Base-by-base conservation (phyloP, 2,888 invertebrate genomes). In the Creontiades dilutus region DNA sequence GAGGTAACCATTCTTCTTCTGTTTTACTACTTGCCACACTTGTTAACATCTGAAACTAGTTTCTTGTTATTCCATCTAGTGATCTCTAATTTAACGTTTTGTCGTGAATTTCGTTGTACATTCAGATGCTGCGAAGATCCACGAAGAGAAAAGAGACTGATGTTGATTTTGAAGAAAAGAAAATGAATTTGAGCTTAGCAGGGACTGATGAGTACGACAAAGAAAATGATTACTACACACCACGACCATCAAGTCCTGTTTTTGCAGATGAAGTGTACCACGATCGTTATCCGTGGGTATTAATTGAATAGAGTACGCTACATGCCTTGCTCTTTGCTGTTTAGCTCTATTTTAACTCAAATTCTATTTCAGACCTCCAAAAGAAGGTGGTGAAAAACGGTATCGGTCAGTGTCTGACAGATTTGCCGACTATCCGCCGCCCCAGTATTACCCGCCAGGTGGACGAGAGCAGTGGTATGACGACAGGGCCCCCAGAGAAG, bases 111-210 rank as follows among this genome's bases (percentile, higher is more conserved):
- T 7, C 37, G 2, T 37, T 37, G 37, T 7, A 37, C 52, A 87
- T 90, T 91, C 92, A 95, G 94, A 96, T 97, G 95, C 95, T 97
- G 94, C 95, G 98, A 90, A 97, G 98, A 94, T 98, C 98, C 0
- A 97, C 96, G 92, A 97, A 98, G 93, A 95, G 98, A 68, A 98
- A 98, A 93, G 98, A 98, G 93, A 98, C 97, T 92, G 98, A 99
- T 93, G 97, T 97, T 94, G 98, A 98, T 93, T 98, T 98, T 93
- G 98, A 98, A 93, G 98, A 99, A 93, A 98, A 98, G 94, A 97
- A 98, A 93, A 96, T 98, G 94, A 98, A 98, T 93, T 93, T 98
- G 90, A 97, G 97, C 2, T 94, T 97, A 88, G 68, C 86, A 13
- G 95, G 95, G 16, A 96, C 96, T 92, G 96, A 96, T 92, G 97